These are phyloP conservation scores for Rhinolophus ferrumequinum DNA, from an alignment of 2,113 vertebrate genomes.

Conservation along the genomic window DNA sequence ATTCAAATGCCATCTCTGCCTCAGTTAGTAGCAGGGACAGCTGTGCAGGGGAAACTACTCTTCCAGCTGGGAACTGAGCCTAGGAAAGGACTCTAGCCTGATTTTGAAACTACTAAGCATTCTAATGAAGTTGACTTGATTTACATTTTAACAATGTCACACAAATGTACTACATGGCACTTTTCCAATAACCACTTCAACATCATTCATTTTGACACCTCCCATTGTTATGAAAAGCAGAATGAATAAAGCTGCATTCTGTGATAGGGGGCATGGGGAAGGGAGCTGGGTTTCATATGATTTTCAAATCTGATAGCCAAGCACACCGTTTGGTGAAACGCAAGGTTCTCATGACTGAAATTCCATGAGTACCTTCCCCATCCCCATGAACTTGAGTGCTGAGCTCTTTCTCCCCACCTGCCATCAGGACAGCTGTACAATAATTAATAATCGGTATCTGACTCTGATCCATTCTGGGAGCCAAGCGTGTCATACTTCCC, in stretches of 20 bases:
- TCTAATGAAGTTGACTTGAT: conserved; percentile 77
- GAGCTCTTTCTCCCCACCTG: neutral
- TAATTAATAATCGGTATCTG: neutral
- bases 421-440: neutral
- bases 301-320: conserved; percentile 33
- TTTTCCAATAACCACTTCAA: conserved; percentile 78
- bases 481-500: fast-evolving
- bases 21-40: neutral
- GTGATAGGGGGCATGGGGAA: conserved; percentile 25
- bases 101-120: conserved; percentile 67
- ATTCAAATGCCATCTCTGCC: conserved; percentile 45
- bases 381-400: neutral
- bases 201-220: conserved; percentile 79
- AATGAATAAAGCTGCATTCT: conserved; percentile 61
- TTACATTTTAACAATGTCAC: conserved; percentile 82
- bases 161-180: conserved; percentile 64
- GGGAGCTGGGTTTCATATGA: neutral
- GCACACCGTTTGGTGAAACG: neutral
- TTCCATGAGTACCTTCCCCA: neutral
- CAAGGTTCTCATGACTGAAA: neutral
- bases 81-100: conserved; percentile 45
- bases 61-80: conserved; percentile 37
- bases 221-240: conserved; percentile 70
- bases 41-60: conserved; percentile 15
- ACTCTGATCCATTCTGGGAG: neutral